Percentiles rank a stretch among this genome's conserved stretches.
Conservation (phyloP, 2,797 vertebrate species). For the Rhodeus uyekii region DNA sequence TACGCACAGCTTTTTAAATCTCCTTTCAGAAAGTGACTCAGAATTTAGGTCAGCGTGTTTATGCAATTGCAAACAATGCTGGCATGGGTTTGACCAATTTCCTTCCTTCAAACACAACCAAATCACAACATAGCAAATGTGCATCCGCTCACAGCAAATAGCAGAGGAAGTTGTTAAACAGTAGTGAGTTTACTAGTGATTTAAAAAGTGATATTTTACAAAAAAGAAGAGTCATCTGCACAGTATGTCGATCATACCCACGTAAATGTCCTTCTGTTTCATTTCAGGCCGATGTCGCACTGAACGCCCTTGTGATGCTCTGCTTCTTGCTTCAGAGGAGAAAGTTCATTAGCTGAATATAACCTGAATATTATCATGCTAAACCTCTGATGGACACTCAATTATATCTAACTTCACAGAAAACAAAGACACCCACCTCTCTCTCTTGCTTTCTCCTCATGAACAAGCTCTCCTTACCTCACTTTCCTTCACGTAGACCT, state of each 20-base stretch:
- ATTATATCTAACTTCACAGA: constrained; percentile 1
- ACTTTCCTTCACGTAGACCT: constrained; percentile 7
- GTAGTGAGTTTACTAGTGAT: background rate
- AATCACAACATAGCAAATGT: background rate
- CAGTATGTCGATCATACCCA: background rate
- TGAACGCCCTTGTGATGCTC: constrained; percentile 13
- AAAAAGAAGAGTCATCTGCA: background rate
- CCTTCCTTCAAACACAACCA: background rate
- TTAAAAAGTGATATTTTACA: background rate
- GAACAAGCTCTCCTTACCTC: constrained; percentile 8
- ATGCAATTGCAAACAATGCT: background rate
- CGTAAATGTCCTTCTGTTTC: background rate
- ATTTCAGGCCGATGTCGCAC: constrained; percentile 42
- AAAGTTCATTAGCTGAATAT: constrained; percentile 35
- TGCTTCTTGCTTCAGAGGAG: constrained; percentile 34
- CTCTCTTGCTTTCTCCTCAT: background rate
- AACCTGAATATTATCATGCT: constrained; percentile 22
- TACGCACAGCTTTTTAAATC: background rate
- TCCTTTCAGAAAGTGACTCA: background rate
- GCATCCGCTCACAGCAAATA: background rate
- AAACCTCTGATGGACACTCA: constrained; percentile 9
- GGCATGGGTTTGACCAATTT: background rate
- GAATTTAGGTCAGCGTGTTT: background rate
- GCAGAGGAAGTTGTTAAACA: too few relatives aligned
- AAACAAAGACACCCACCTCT: background rate